Base-by-base conservation (phyloP, 2,113 vertebrate species). In the Ardeotis arabs region DNA sequence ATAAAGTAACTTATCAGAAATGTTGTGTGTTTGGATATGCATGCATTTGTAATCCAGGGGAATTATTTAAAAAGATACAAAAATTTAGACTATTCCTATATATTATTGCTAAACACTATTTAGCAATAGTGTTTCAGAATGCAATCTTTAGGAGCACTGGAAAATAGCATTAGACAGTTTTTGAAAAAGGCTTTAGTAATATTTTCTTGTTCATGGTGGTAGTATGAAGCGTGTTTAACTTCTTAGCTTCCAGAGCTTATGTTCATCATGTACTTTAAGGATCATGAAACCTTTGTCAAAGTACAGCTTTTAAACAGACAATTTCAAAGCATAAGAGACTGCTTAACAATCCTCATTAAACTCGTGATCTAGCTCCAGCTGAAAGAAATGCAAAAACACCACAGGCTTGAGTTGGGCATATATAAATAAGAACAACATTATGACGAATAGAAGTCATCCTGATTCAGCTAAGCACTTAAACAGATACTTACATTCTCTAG, bases 241-340 rank as follows among this genome's bases (percentile, higher is more conserved):
- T 70, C 29, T 39, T 62, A 83, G 41, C 67, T 91, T 92, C 77
- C 41, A 92, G 84, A 91, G n/a, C 28, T 89, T 44, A 68, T 49
- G 63, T 49, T 82, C 93, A 66, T 63, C 31, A 21, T 25, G 9
- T 66, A 79, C 35, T 83, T 90, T 62, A 85, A 74, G 41, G 53
- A 82, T 56, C 70, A 62, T n/a, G 82, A 91, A 89, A 72, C 31
- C 41, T 81, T 85, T 85, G 86, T 67, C 47, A 35, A 90, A 94
- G 45, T n/a, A 74, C 58, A 87, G 28, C 56, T 92, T 94, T 93
- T 53, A 91, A 95, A 58, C 13, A 56, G 56, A 60, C 9, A 27
- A n/a, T 97, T 96, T 95, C 86, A 92, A 96, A 93, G 63, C 41
- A 55, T 63, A 82, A 81, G 53, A 75, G 25, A n/a, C 5, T 67